Base-by-base conservation (phyloP, 2,888 invertebrate genomes). In the Unio delphinus region DNA sequence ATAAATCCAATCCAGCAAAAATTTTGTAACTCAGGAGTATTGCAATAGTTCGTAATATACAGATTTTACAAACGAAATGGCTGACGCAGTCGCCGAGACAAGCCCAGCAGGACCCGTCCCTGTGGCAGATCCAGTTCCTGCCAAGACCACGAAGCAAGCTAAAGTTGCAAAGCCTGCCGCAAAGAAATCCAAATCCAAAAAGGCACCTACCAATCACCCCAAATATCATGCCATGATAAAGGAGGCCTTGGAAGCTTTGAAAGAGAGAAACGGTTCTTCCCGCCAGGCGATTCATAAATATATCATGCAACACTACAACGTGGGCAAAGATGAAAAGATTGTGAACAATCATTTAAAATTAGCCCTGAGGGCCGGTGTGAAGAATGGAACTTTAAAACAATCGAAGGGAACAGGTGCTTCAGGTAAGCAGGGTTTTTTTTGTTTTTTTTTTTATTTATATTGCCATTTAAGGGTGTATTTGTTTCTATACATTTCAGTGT, bases 221-320 rank as follows among this genome's bases (percentile, higher is more conserved):
- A 87, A 86, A 70, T 91, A 90, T 79, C 80, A 86, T 30, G 89
- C 89, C 65, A 91, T 91, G 91, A 87, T 91, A 71, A 84, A 85
- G 70, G 87, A 86, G 8, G 90, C 90, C 55, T 81, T 91, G 67
- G 80, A 79, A 62, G 78, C 83, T n/a, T 79, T 91, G 69, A 90
- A 90, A 74, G 91, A 91, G 65, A 80, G 89, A 57, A 86, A 87
- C 67, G 91, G 91, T 15, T 90, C 90, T 30, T 91, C 91, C 17
- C 83, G 90, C 62, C 90, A 90, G 76, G 91, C 91, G 28, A 89
- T 91, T 73, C 80, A 90, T 64, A 90, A 91, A 75, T 91, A 90
- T 83, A 90, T 91, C 69, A 70, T 86, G 61, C 80, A 83, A 55
- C 86, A 90, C 82, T 91, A 87, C 86, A 88, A 87, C 68, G 88